Conservation (phyloP, 2,797 vertebrate genomes). For the Diplodus puntazzo region DNA sequence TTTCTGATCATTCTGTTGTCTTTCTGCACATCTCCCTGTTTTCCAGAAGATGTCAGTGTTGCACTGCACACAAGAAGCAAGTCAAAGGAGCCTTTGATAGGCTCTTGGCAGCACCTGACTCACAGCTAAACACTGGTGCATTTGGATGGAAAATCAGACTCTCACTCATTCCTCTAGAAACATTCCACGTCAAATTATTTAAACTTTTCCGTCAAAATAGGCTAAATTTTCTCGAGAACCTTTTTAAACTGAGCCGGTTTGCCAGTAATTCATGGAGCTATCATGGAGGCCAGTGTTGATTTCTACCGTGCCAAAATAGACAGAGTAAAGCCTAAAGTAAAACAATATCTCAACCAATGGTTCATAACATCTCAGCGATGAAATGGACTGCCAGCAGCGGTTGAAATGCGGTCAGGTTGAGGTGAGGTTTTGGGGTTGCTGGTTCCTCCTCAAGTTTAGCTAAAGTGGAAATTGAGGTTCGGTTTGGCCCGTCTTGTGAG, state of each 20-base stretch:
- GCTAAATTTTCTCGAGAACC: constrained; percentile 38
- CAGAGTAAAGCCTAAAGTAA: constrained; percentile 73
- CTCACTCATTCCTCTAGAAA: constrained; percentile 61
- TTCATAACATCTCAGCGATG: constrained; percentile 67
- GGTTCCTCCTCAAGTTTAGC: constrained; percentile 72
- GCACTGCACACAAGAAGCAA: constrained; percentile 32
- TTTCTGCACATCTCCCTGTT: constrained; percentile 29
- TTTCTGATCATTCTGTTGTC: background rate
- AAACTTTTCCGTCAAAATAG: constrained; percentile 69
- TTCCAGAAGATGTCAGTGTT: constrained; percentile 82
- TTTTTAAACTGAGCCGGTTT: constrained; percentile 62
- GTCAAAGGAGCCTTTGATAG: constrained; percentile 61
- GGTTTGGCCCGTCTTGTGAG: constrained; percentile 64
- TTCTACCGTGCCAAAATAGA: constrained; percentile 71
- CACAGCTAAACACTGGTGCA: constrained; percentile 60
- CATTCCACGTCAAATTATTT: constrained; percentile 75
- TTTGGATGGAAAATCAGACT: constrained; percentile 71
- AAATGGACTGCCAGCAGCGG: constrained; percentile 56
- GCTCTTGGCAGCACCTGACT: constrained; percentile 66
- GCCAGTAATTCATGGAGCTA: constrained; percentile 60
- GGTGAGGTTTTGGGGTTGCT: constrained; percentile 76
- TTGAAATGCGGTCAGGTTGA: constrained; percentile 67
- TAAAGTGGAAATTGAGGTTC: constrained; percentile 80
- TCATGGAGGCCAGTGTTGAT: constrained; percentile 72
- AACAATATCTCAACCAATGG: constrained; percentile 74